A percentile compares a stretch with the other conserved stretches of the same genome.
phyloP scores from a whole-genome alignment of 2,888 invertebrate genomes.

The Chrysina gloriosa region DNA sequence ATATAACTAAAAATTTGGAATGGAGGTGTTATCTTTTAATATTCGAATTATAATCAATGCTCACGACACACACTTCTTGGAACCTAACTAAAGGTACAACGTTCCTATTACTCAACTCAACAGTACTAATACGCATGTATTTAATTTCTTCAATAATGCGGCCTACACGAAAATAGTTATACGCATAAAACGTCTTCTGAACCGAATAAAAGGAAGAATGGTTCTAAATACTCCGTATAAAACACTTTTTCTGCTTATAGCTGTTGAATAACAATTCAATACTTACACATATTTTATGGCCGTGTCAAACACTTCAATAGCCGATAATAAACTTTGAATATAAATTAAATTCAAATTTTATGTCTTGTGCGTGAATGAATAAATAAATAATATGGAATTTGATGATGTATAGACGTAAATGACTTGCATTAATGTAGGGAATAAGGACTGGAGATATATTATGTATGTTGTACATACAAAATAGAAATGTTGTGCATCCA shows the following conservation, averaged over 20 bases:
- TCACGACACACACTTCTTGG: no score
- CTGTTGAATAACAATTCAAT: slow-evolving; percentile 24
- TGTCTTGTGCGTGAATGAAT: slow-evolving; percentile 22
- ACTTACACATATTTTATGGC: slow-evolving; percentile 17
- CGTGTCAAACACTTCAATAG: slow-evolving; percentile 26
- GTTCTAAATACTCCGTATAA: slow-evolving; percentile 9
- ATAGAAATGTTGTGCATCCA: background rate
- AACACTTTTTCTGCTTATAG: slow-evolving; percentile 5
- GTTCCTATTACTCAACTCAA: no score
- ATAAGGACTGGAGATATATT: background rate
- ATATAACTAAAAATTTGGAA: no score
- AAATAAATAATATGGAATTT: slow-evolving; percentile 25
- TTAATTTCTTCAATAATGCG: background rate
- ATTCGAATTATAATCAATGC: no score
- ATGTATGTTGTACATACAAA: background rate
- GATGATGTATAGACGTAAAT: slow-evolving; percentile 22
- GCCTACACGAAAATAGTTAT: slow-evolving; percentile 1
- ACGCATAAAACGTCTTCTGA: background rate
- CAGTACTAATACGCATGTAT: background rate
- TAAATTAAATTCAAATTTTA: slow-evolving; percentile 34
- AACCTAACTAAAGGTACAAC: no score
- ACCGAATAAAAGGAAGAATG: slow-evolving; percentile 4
- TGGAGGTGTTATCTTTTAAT: no score
- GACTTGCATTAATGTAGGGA: slow-evolving; percentile 23
- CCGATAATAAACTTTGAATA: slow-evolving; percentile 35